Evolutionary conservation across 92 coral and sea anemone species (phyloP).

Genomic region (Paragorgia papillata): DNA sequence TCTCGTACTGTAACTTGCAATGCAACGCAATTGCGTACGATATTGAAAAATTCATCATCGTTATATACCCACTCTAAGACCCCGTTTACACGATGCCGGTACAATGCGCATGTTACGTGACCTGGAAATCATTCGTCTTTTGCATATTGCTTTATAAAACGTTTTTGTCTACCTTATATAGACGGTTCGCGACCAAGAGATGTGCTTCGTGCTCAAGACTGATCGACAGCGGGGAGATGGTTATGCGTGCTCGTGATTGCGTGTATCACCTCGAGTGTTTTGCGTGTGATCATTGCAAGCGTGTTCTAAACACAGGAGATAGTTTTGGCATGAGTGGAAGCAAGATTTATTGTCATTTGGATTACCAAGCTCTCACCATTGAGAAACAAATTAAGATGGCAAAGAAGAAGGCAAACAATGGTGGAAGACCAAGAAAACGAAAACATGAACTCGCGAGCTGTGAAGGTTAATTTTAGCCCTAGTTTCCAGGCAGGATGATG

Average conservation of each 20-base stretch:
- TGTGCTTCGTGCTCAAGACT: slow-evolving; percentile 83
- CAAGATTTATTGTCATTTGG: slow-evolving; percentile 83
- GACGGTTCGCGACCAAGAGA: slow-evolving; percentile 87
- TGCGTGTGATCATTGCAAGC: slow-evolving; percentile 99
- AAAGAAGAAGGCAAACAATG: slow-evolving; percentile 52
- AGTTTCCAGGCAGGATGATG: too few species aligned
- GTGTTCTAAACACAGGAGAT: slow-evolving; percentile 96
- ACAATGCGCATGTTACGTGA: too few species aligned
- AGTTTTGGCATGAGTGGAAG: slow-evolving; percentile 93
- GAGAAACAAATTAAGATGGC: slow-evolving; percentile 56
- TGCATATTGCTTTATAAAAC: too few species aligned
- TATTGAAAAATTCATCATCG: too few species aligned
- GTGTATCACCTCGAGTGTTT: slow-evolving; percentile 96
- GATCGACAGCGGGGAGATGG: slow-evolving; percentile 89
- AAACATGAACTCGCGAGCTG: slow-evolving; percentile 13
- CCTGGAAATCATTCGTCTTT: too few species aligned
- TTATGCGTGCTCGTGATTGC: slow-evolving; percentile 99
- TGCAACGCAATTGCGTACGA: too few species aligned
- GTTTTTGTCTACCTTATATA: slow-evolving; percentile 18
- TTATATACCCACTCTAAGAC: too few species aligned
- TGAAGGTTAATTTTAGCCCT: slow-evolving; percentile 3
- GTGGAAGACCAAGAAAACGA: slow-evolving; percentile 79
- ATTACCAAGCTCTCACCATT: slow-evolving; percentile 70
- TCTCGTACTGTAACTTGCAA: too few species aligned
- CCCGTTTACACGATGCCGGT: too few species aligned